These are phyloP conservation scores for Oreotrochilus melanogaster DNA, from an alignment of 2,113 vertebrate species.

Conservation along the genomic window DNA sequence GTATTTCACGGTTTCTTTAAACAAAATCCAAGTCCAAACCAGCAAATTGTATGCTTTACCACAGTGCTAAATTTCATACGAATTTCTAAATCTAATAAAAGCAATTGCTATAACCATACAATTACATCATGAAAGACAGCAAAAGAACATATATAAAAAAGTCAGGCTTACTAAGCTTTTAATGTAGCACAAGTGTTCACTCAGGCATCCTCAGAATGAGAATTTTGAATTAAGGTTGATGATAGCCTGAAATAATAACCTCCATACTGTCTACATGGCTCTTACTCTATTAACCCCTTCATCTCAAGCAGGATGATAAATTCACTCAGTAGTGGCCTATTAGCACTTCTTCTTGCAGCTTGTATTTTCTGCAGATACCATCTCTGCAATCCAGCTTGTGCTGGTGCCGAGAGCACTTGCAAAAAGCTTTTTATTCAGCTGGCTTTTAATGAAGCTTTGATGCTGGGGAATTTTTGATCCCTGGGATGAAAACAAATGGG, in stretches of 20 bases:
- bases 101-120: neutral
- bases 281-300: conserved; percentile 40
- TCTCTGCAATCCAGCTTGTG: neutral
- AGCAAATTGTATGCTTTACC: neutral
- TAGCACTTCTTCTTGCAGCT: conserved; percentile 10
- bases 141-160: neutral
- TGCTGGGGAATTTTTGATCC: neutral
- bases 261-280: conserved; percentile 5
- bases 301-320: conserved; percentile 33
- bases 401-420: neutral
- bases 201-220: conserved; percentile 50
- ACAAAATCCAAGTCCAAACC: neutral
- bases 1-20: neutral
- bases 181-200: neutral
- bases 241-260: conserved; percentile 46
- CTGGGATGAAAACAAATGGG: conserved; percentile 13
- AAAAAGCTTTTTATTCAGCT: neutral
- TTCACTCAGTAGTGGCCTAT: conserved; percentile 17
- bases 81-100: neutral
- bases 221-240: conserved; percentile 47
- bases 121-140: neutral
- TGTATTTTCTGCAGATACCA: neutral
- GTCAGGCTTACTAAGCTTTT: conserved; percentile 24
- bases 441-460: conserved; percentile 22
- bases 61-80: neutral